These are phyloP conservation scores for Beroe forskalii DNA, from an alignment of 37 sponge, comb jelly and placozoan species.

Conservation along the genomic window DNA sequence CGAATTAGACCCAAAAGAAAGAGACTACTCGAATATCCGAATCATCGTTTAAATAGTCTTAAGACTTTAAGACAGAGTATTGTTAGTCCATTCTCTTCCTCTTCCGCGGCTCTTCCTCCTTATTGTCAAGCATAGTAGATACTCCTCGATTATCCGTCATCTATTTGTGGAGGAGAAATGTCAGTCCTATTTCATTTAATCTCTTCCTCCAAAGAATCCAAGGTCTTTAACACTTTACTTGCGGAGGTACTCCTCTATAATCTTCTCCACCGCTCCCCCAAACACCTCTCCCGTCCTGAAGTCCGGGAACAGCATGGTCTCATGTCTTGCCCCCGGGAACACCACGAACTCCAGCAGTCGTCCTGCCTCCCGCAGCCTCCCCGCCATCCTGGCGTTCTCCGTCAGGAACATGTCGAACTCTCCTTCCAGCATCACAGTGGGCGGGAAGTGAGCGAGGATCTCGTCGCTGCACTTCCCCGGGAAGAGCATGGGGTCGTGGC, in stretches of 20 bases:
- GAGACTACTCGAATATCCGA: no score
- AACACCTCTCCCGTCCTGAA: conserved; percentile 36
- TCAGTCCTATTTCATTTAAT: no score
- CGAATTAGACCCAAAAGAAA: no score
- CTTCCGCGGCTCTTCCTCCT: no score
- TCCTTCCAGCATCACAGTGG: background rate
- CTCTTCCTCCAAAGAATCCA: no score
- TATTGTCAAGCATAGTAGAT: no score
- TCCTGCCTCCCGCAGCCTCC: background rate
- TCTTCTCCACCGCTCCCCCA: background rate
- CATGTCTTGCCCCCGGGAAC: background rate
- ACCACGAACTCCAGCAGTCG: conserved; percentile 15
- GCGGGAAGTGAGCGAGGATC: conserved; percentile 11
- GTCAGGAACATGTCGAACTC: conserved; percentile 55
- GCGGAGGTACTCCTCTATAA: background rate
- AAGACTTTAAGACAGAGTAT: no score
- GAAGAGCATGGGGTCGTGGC: background rate
- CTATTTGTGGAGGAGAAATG: no score
- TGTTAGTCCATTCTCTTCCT: no score
- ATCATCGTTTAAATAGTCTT: no score
- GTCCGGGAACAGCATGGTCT: background rate
- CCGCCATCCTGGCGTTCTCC: background rate
- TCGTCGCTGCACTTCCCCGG: conserved; percentile 4
- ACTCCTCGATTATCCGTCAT: no score
- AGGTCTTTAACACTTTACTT: no score